Percentiles rank a stretch among this genome's conserved stretches.
These are phyloP conservation scores for Chesias legatella DNA, from an alignment of 2,888 invertebrate species.

Conservation along the genomic window DNA sequence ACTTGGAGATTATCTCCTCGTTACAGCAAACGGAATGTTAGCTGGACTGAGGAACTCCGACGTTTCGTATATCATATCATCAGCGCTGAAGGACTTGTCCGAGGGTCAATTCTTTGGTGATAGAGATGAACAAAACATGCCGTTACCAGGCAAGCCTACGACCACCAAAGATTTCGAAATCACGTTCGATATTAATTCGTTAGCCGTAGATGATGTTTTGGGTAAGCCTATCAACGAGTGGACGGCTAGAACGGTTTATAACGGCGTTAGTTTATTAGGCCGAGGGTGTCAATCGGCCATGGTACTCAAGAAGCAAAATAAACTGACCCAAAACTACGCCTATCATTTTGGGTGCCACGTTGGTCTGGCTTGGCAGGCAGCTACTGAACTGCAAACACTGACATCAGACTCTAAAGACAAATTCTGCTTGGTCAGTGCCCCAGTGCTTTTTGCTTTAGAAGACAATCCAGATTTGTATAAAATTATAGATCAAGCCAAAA, in stretches of 20 bases:
- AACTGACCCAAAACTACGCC: constrained; percentile 84
- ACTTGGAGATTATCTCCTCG: constrained; percentile 91
- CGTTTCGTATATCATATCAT: constrained; percentile 90
- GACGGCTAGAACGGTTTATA: constrained; percentile 85
- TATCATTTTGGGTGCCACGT: constrained; percentile 91
- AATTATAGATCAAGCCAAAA: constrained; percentile 81
- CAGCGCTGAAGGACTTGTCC: constrained; percentile 88
- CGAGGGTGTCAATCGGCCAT: constrained; percentile 90
- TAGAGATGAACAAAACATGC: constrained; percentile 87
- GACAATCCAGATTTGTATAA: constrained; percentile 86
- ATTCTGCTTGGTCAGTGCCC: constrained; percentile 89
- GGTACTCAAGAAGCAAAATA: constrained; percentile 85
- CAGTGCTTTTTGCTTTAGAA: constrained; percentile 90
- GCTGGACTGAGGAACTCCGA: constrained; percentile 86
- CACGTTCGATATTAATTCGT: constrained; percentile 59
- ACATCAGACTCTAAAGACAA: constrained; percentile 83
- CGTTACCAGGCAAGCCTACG: constrained; percentile 83
- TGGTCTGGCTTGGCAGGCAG: constrained; percentile 90
- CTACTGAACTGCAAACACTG: constrained; percentile 58
- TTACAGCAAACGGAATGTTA: constrained; percentile 90
- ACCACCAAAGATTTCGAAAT: constrained; percentile 52
- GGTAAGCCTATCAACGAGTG: constrained; percentile 85
- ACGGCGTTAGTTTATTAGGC: constrained; percentile 84
- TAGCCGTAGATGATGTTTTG: constrained; percentile 59
- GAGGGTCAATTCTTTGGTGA: constrained; percentile 91